Conservation (phyloP, 2,888 invertebrate genomes). For the Keiferia lycopersicella region DNA sequence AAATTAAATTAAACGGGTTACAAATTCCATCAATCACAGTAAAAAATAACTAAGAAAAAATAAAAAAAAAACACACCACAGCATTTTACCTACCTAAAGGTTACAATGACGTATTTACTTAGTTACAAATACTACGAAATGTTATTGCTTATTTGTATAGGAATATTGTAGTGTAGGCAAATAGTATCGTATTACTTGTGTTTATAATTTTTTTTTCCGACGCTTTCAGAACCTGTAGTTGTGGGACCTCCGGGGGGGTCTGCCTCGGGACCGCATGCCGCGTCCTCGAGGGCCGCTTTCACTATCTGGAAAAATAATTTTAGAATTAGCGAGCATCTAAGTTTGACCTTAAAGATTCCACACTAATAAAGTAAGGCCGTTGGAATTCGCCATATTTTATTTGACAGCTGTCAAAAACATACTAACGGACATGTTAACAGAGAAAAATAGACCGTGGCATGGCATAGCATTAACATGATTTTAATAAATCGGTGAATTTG, state of each 20-base stretch:
- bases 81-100: neutral
- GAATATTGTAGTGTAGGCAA: conserved; percentile 7
- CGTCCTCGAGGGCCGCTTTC: conserved; percentile 71
- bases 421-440: too few species aligned
- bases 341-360: neutral
- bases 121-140: conserved; percentile 11
- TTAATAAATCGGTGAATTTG: too few species aligned
- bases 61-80: neutral
- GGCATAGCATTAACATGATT: too few species aligned
- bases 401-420: too few species aligned
- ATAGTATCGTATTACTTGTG: conserved; percentile 30
- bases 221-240: conserved; percentile 59
- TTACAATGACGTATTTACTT: neutral
- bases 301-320: conserved; percentile 55
- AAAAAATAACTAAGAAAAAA: neutral
- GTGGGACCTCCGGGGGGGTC: conserved; percentile 63
- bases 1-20: conserved; percentile 7
- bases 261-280: conserved; percentile 64
- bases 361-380: too few species aligned
- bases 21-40: conserved; percentile 8
- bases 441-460: too few species aligned
- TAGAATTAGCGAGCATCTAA: neutral
- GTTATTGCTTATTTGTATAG: neutral
- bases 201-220: neutral
- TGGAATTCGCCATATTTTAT: too few species aligned